Base-by-base conservation (phyloP, 2,797 vertebrate genomes). In the Danio jaintianensis region DNA sequence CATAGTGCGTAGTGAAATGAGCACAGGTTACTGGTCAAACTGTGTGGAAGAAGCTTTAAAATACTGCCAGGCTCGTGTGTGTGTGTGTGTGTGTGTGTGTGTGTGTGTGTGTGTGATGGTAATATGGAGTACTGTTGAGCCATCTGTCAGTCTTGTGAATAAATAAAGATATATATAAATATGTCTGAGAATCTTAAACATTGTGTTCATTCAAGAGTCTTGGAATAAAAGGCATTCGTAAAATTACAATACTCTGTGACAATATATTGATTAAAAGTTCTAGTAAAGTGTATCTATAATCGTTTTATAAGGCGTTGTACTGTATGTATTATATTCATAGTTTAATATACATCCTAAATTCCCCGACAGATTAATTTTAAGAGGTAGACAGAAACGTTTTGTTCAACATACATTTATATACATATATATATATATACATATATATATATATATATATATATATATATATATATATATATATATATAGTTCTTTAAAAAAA, bases 301-400 rank as follows among this genome's bases (percentile, higher is more conserved):
- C 66, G 73, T 22, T 82, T 88, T 69, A 86, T 94, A 94, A 94
- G 93, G 93, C 93, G 92, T 91, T 83, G 93, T 92, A 92, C 91
- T 83, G 55, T 45, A 88, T 87, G 88, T 91, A 87, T 84, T 88
- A 85, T 91, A 90, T 90, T 90, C 90, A 90, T 89, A 88, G 80
- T 8, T 5, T 55, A 87, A 83, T 82, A 83, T 87, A 89, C 78
- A 89, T 74, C 79, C 83, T 83, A 86, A 90, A 86, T 70, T 61
- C 69, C 66, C 80, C 76, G 11, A 89, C 85, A 85, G 86, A 84
- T 89, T 90, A 16, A 81, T 88, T 91, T 90, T 89, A 86, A 85
- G 93, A 95, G 93, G 93, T 94, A 95, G 94, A 91, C 87, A 89
- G 91, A 89, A 83, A 88, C 56, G 86, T 85, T 74, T 87, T 85